Conservation (phyloP, 2,797 vertebrate species). For the Arrhamphus sclerolepis region DNA sequence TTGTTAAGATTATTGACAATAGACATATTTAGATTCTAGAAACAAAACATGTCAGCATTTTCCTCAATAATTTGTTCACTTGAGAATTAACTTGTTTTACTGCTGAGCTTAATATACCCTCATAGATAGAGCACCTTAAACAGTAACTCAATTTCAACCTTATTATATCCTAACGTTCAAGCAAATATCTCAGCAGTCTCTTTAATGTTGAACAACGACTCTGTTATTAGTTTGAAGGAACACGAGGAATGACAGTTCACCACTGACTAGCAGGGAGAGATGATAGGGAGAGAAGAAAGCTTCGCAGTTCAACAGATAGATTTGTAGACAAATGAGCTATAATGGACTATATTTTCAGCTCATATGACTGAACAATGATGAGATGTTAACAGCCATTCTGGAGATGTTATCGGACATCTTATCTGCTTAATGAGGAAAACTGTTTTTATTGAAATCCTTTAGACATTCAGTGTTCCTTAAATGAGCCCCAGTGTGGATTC, state of each 20-base stretch:
- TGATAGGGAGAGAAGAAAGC: conserved; percentile 4
- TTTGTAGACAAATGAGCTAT: conserved; percentile 29
- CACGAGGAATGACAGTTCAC: conserved; percentile 19
- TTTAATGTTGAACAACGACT: conserved; percentile 5
- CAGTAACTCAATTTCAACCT: conserved; percentile 32
- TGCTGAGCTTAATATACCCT: no score
- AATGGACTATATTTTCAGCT: conserved; percentile 26
- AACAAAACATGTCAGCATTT: not conserved
- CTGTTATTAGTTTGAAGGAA: conserved; percentile 26
- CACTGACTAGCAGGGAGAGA: conserved; percentile 19
- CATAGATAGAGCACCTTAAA: conserved; percentile 4
- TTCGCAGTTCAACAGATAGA: conserved; percentile 33
- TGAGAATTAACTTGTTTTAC: no score
- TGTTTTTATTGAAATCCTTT: conserved; percentile 10
- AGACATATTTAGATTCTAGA: not conserved
- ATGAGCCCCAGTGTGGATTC: conserved; percentile 22
- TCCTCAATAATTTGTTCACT: no score
- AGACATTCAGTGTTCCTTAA: conserved; percentile 27
- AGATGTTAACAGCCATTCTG: conserved; percentile 16
- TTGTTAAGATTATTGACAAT: not conserved
- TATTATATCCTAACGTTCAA: conserved; percentile 20
- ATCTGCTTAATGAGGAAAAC: conserved; percentile 32
- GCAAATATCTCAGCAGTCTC: conserved; percentile 13
- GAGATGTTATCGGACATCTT: conserved; percentile 13
- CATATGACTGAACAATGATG: conserved; percentile 27